A percentile compares a stretch with the other conserved stretches of the same genome.
Conservation (phyloP, 2,797 vertebrate genomes). For the Macroramphosus scolopax region DNA sequence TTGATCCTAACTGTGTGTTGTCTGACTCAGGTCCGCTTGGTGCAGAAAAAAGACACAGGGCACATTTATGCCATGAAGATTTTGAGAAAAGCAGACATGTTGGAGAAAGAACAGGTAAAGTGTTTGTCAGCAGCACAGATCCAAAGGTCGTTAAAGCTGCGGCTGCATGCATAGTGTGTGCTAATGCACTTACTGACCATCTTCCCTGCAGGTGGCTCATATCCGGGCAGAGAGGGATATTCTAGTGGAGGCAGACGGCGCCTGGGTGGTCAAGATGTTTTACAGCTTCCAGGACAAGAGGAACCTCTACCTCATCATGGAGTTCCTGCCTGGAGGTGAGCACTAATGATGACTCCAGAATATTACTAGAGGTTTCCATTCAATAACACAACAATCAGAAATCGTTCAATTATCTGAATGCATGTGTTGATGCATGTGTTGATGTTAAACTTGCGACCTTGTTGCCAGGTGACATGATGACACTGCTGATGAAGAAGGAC, state of each 20-base stretch:
- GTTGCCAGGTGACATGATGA: slow-evolving; percentile 96
- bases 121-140: background rate
- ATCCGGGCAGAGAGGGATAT: slow-evolving; percentile 97
- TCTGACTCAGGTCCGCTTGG: slow-evolving; percentile 86
- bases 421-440: too few relatives aligned
- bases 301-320: slow-evolving; percentile 99
- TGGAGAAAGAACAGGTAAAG: slow-evolving; percentile 96
- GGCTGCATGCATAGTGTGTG: background rate
- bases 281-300: slow-evolving; percentile 99
- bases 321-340: slow-evolving; percentile 97
- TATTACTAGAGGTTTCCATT: too few relatives aligned
- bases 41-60: slow-evolving; percentile 98
- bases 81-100: slow-evolving; percentile 95
- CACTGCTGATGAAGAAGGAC: slow-evolving; percentile 93
- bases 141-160: background rate
- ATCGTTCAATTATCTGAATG: too few relatives aligned
- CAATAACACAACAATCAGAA: too few relatives aligned
- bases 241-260: slow-evolving; percentile 95
- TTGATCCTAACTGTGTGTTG: background rate
- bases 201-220: slow-evolving; percentile 86
- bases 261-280: slow-evolving; percentile 99
- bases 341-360: too few relatives aligned
- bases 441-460: slow-evolving; percentile 6
- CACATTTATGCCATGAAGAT: slow-evolving; percentile 99
- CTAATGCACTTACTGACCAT: background rate